phyloP scores from a whole-genome alignment of 2,797 vertebrate genomes.

The Coregonus ussuriensis region DNA sequence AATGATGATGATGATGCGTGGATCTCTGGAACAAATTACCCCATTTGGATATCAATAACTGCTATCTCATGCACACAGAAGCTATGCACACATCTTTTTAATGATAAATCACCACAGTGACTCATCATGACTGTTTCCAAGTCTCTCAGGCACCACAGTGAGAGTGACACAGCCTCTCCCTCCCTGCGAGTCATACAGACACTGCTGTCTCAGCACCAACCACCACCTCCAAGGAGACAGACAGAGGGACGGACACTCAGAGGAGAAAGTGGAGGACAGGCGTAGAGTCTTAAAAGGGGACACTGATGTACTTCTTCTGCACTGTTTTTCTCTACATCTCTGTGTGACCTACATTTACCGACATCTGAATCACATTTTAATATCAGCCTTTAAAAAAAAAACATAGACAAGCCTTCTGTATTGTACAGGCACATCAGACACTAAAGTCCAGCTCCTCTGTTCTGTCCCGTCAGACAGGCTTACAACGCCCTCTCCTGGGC shows the following conservation, averaged over 20 bases:
- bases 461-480: not conserved
- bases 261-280: not conserved
- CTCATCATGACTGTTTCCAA: no score
- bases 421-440: not conserved
- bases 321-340: not conserved
- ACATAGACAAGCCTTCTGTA: not conserved
- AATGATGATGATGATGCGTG: not conserved
- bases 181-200: not conserved
- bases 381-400: not conserved
- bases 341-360: not conserved
- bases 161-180: not conserved
- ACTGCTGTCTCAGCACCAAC: slow-evolving; percentile 1
- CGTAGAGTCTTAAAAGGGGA: not conserved
- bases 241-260: not conserved
- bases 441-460: not conserved
- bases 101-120: not conserved
- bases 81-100: not conserved
- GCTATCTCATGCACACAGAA: not conserved
- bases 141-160: no score
- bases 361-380: not conserved
- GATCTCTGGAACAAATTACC: not conserved
- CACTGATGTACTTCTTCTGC: not conserved
- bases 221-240: slow-evolving; percentile 3
- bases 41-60: not conserved
- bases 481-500: slow-evolving; percentile 63